Base-by-base conservation (phyloP, 2,113 vertebrate genomes). In the Nibea albiflora region DNA sequence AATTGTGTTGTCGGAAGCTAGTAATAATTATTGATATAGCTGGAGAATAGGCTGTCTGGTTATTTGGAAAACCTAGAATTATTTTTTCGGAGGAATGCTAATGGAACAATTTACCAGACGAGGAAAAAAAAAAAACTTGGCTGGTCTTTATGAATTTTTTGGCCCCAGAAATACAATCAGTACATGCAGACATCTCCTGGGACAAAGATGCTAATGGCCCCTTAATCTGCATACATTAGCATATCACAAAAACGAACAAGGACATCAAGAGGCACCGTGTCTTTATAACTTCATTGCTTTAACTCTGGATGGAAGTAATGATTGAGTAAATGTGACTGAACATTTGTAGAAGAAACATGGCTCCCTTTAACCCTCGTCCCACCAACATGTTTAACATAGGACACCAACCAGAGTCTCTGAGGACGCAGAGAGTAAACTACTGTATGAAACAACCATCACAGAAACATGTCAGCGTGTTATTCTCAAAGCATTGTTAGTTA, bases 211-310 rank as follows among this genome's bases (percentile, higher is more conserved):
- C 73, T 92, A 92, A 93, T 93, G 77, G 53, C 1, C 6, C n/a
- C 67, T 65, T 77, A 58, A 90, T 92, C 79, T 92, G 62, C 90
- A 90, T 92, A 91, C 58, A 94, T 93, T 92, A 81, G 79, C 90
- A 94, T 92, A 74, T 85, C 69, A 87, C 80, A 78, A 85, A 91
- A 86, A 83, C 26, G 76, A 76, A 86, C 79, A 93, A 92, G 85
- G 92, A 86, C 90, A 90, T 81, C 17, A 86, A 85, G 90, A 88
- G 84, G 68, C 66, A 74, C 76, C 28, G 71, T 82, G 89, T 77
- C 77, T 85, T 76, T 58, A 80, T 64, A 61, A 79, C 62, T 58
- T 46, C 16, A 80, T 53, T 71, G 77, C 71, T 69, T 76, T 57
- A 61, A 84, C 65, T 56, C 28, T 68, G 81, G 73, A 76, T 63